phyloP scores from a whole-genome alignment of 2,888 invertebrate species.

The Tuberolachnus salignus region DNA sequence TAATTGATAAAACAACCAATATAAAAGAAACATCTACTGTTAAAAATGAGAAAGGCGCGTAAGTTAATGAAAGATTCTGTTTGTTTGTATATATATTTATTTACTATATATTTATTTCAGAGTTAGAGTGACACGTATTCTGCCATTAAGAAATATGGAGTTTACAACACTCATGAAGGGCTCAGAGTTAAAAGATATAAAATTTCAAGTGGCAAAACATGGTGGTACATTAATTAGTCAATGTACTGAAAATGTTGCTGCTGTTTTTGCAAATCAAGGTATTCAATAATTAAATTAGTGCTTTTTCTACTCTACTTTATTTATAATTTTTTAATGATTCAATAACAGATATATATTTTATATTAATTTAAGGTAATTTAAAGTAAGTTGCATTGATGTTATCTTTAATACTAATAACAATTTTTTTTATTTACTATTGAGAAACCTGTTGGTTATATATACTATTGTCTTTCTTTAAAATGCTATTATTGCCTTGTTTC shows the following conservation, averaged over 20 bases:
- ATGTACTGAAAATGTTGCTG: constrained; percentile 71
- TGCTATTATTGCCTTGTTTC: too few relatives aligned
- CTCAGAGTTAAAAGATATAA: constrained; percentile 68
- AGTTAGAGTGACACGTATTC: constrained; percentile 71
- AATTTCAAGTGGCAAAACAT: constrained; percentile 72
- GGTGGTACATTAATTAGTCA: constrained; percentile 78
- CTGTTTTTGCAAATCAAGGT: constrained; percentile 74
- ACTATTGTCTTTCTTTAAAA: too few relatives aligned
- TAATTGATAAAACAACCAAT: constrained; percentile 65
- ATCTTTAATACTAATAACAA: too few relatives aligned
- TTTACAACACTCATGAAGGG: constrained; percentile 74
- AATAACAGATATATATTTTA: too few relatives aligned
- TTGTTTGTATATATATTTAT: neutral
- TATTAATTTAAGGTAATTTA: too few relatives aligned
- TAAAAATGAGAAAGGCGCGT: constrained; percentile 57
- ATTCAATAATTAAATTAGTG: neutral
- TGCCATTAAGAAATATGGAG: constrained; percentile 78
- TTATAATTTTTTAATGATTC: neutral
- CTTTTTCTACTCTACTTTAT: neutral
- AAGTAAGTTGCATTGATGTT: too few relatives aligned
- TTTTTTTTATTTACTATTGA: too few relatives aligned
- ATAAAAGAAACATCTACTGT: constrained; percentile 57
- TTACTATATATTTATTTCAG: constrained; percentile 61
- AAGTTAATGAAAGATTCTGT: constrained; percentile 29
- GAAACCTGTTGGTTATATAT: too few relatives aligned